Evolutionary conservation across 2,888 invertebrate species (phyloP).

Genomic region (Tipula unca): DNA sequence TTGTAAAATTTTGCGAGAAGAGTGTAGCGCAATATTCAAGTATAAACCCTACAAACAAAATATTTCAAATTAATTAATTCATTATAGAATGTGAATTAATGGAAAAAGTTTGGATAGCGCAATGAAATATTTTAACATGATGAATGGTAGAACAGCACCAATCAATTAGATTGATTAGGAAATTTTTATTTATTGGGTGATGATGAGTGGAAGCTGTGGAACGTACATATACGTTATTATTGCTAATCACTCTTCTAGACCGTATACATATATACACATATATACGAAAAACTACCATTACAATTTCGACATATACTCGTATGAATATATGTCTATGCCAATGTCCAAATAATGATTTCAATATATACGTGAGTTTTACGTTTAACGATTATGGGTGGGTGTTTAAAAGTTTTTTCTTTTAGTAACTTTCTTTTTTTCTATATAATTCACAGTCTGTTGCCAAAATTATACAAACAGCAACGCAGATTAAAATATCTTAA

Average conservation of each 20-base stretch:
- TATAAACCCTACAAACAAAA: no score
- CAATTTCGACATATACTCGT: no score
- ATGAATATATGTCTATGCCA: no score
- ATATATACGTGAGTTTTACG: no score
- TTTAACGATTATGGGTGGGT: no score
- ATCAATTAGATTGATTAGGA: background rate
- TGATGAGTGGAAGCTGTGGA: background rate
- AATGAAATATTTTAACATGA: background rate
- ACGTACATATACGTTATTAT: background rate
- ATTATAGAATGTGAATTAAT: background rate
- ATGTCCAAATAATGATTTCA: no score
- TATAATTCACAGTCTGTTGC: no score
- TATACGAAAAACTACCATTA: background rate
- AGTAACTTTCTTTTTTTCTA: no score
- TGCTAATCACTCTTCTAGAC: background rate
- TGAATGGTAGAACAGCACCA: background rate
- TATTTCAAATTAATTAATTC: background rate
- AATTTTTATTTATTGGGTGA: background rate
- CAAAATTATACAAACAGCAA: background rate
- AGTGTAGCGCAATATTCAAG: no score
- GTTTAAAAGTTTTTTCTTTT: no score
- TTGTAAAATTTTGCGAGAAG: no score
- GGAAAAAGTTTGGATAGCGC: background rate
- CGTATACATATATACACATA: background rate
- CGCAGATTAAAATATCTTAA: background rate